Base-by-base conservation (phyloP, 2,113 vertebrate genomes). In the Rhynchopsitta pachyrhyncha region DNA sequence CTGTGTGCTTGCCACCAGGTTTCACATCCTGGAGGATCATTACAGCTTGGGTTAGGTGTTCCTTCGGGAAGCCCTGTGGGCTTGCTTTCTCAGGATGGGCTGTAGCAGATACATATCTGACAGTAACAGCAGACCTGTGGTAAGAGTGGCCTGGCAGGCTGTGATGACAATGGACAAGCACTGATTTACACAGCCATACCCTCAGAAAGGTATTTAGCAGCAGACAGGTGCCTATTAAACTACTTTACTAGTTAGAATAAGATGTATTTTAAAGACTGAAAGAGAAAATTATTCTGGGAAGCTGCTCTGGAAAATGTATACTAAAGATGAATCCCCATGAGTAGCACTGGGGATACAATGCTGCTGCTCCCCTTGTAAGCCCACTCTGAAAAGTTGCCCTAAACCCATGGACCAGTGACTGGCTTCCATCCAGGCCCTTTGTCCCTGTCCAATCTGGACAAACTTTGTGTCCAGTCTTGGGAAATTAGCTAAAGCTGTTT, bases 21-120 rank as follows among this genome's bases (percentile, higher is more conserved):
- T 75, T 49, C 57, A 49, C 33, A 8, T 2, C 35, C 1, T 31
- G 44, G 37, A 80, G 28, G 46, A 29, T 52, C 10, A 6, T 7
- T 41, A 9, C 47, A 89, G 37, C 18, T 47, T 11, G 50, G 67
- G 75, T 68, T 82, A 93, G 71, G 35, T 86, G 63, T 53, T 68
- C 89, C 84, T 93, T 97, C 93, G 91, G 97, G 95, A 97, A 63
- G 82, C 70, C 84, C 53, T 88, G 55, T 83, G 93, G 91, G 63
- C 64, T 95, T 86, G 33, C 75, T 90, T 44, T 93, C 90, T 96
- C 66, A 29, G 96, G 82, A 75, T 31, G 16, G 80, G 86, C 80
- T 96, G 76, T 69, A 86, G 76, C 90, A 88, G 83, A 71, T 68
- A 90, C 49, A 5, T 37, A 92, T 47, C 91, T 80, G 78, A 91